Conservation (phyloP, 2,113 vertebrate species). For the Etheostoma spectabile region DNA sequence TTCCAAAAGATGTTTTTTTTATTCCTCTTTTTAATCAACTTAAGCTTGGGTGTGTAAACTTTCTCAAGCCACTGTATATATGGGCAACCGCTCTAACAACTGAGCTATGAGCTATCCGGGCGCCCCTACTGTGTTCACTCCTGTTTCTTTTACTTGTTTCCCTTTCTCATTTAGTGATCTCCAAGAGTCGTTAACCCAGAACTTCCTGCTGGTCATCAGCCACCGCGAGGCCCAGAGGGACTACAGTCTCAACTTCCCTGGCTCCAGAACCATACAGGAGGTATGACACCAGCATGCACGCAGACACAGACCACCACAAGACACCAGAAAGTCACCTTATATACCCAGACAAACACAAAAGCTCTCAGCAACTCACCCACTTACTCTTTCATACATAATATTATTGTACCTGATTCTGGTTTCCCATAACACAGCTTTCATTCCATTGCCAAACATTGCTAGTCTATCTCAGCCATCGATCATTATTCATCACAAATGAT, state of each 20-base stretch:
- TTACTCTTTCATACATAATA: constrained; percentile 48
- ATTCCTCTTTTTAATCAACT: too few relatives aligned
- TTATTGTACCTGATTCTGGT: constrained; percentile 65
- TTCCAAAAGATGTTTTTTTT: too few relatives aligned
- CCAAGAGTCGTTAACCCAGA: constrained; percentile 98
- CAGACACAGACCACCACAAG: constrained; percentile 1
- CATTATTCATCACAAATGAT: constrained; percentile 83
- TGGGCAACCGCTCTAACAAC: too few relatives aligned
- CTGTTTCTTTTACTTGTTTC: neutral
- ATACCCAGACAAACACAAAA: constrained; percentile 17
- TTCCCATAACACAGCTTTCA: constrained; percentile 59
- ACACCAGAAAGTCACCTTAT: constrained; percentile 9
- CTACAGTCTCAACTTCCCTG: constrained; percentile 99
- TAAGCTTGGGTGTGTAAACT: too few relatives aligned
- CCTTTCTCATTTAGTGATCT: constrained; percentile 85
- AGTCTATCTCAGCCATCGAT: constrained; percentile 78
- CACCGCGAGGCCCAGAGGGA: constrained; percentile 98
- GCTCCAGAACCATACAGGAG: constrained; percentile 98
- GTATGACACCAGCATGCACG: constrained; percentile 80
- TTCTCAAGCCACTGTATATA: too few relatives aligned
- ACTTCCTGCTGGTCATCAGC: constrained; percentile 97
- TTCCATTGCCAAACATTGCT: constrained; percentile 76
- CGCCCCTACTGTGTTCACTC: neutral
- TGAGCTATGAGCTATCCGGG: too few relatives aligned
- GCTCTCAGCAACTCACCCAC: constrained; percentile 22